Base-by-base conservation (phyloP, 2,888 invertebrate species). In the Tetropium fuscum region DNA sequence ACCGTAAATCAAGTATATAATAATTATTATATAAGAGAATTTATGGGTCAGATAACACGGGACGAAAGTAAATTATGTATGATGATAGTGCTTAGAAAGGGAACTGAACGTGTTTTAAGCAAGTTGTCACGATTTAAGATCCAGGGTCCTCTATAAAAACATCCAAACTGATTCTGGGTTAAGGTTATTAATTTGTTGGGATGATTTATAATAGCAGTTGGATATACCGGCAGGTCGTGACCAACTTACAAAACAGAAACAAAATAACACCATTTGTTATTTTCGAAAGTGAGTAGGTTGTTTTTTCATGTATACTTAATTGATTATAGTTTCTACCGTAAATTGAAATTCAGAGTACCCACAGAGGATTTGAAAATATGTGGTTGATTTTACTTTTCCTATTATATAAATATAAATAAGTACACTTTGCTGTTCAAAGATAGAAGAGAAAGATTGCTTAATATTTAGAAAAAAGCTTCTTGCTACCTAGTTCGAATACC, bases 91-190 rank as follows among this genome's bases (percentile, higher is more conserved):
- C n/a, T 44, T 15, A 27, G 20, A 13, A 44, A 44, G 44, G 44
- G 25, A 44, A 27, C 16, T 25, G 8, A 27, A 11, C 16, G n/a
- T 27, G 25, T n/a, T 41, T 16, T 10, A 18, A n/a, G n/a, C n/a
- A n/a, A 44, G 27, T 25, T 13, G 43, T 43, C 43, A 25, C 16
- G 27, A 44, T n/a, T 30, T 44, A 13, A 44, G 15, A 25, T 27
- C 10, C 27, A 15, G 16, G 16, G 15, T 4, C 25, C 4, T 44
- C 8, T 25, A 43, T 11, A 43, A 22, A 20, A 43, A 20, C 18
- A 4, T 7, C 10, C 5, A 43, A 43, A 13, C 15, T 15, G 22
- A 43, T 43, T 44, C 20, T 20, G 22, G 41, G 41, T 19, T 41
- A 20, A 44, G 15, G 44, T 44, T 44, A 25, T 16, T 27, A 15